Base-by-base conservation (phyloP, 2,113 vertebrate genomes). In the Phasianus colchicus region DNA sequence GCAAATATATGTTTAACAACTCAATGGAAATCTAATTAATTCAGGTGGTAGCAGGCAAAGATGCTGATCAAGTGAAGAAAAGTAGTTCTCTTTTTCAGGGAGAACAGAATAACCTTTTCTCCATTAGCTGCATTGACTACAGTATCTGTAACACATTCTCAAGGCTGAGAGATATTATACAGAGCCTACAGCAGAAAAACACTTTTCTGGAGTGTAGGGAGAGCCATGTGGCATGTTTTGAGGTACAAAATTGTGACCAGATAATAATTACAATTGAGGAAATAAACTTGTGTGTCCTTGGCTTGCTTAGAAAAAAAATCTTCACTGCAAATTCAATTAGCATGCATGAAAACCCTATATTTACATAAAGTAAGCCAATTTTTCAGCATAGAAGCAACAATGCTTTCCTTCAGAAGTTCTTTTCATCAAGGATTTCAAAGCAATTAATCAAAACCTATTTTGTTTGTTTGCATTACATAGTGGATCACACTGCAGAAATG, bases 401-500 rank as follows among this genome's bases (percentile, higher is more conserved):
- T 89, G 32, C 21, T 3, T 69, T 61, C 52, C 81, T 83, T 93
- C 47, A 75, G 61, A 65, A 6, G 0, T 34, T 76, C 36, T 48
- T 92, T 94, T 95, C 89, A 93, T 92, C 81, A 66, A 66, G n/a
- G 83, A 94, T 91, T 93, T 94, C 89, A 94, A 92, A 96, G 71
- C 14, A 80, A 16, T 63, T 79, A 70, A 92, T 79, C 63, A 93
- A 89, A 93, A 45, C 17, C 36, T 20, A 32, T 48, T 93, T 24
- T 79, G 63, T 60, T 87, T 93, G 71, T 69, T 92, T 92, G 61
- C n/a, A 25, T 79, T 87, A 48, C 20, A 27, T 72, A 82, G 83
- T 42, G 42, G 34, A 65, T 67, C 61, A 57, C 0, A 0, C 17
- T 57, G 64, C 69, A 84, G 27, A 48, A 82, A 61, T 63, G 63